Evolutionary conservation across 1,140 invertebrate genomes (phyloP).

Genomic region (Drosophila nikananu): DNA sequence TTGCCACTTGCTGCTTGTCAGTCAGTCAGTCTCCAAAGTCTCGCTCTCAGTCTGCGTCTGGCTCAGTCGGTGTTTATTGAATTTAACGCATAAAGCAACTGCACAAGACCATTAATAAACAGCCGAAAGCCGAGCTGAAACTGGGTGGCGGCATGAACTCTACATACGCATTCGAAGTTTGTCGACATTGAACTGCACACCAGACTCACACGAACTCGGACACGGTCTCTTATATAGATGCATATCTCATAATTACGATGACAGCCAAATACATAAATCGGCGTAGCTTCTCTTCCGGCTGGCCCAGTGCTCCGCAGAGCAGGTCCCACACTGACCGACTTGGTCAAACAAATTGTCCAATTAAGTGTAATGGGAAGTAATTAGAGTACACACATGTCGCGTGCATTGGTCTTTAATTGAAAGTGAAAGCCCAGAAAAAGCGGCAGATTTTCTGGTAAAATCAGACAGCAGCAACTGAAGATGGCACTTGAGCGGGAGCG

Average conservation of each 20-base stretch:
- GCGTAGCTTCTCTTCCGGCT: constrained; percentile 47
- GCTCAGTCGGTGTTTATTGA: constrained; percentile 61
- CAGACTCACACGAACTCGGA: constrained; percentile 22
- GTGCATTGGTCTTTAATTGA: constrained; percentile 42
- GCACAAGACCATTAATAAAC: constrained; percentile 75
- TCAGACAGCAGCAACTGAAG: neutral
- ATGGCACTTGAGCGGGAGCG: neutral
- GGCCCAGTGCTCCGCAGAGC: constrained; percentile 17
- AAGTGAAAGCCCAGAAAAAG: constrained; percentile 58
- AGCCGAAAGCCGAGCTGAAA: constrained; percentile 41
- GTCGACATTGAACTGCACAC: constrained; percentile 70
- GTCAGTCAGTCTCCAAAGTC: constrained; percentile 24
- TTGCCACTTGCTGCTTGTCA: constrained; percentile 60
- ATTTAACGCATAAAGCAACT: constrained; percentile 70
- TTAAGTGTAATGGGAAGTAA: constrained; percentile 58
- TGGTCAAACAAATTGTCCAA: constrained; percentile 45
- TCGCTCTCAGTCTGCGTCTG: constrained; percentile 8
- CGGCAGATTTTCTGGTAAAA: neutral
- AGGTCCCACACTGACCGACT: constrained; percentile 11
- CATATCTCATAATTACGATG: constrained; percentile 34
- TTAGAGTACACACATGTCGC: constrained; percentile 36
- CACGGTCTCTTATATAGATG: constrained; percentile 28
- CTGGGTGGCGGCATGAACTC: constrained; percentile 67
- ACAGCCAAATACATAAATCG: constrained; percentile 26
- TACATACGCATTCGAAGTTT: constrained; percentile 35